Conservation (phyloP, 2,888 invertebrate genomes). For the Tethea ocularis region DNA sequence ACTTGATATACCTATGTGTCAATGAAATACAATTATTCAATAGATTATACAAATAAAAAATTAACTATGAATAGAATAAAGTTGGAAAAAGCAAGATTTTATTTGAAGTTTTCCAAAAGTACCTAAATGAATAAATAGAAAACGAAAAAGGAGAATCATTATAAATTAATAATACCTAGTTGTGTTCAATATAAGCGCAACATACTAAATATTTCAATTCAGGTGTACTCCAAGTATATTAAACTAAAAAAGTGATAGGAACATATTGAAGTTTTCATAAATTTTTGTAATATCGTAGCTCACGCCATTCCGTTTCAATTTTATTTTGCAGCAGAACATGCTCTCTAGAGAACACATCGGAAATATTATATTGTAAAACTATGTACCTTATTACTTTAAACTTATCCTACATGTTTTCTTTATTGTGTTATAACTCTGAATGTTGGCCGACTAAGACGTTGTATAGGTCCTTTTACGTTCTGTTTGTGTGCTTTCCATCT, state of each 20-base stretch:
- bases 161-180: too few relatives aligned
- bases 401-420: background rate
- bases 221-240: slow-evolving; percentile 1
- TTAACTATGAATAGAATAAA: too few relatives aligned
- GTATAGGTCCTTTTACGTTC: too few relatives aligned
- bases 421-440: background rate
- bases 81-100: too few relatives aligned
- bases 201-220: background rate
- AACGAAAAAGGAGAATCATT: background rate
- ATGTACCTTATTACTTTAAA: slow-evolving; percentile 14
- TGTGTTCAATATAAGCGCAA: background rate
- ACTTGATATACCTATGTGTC: too few relatives aligned
- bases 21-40: too few relatives aligned
- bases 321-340: slow-evolving; percentile 35
- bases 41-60: too few relatives aligned
- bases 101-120: background rate
- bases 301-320: slow-evolving; percentile 34
- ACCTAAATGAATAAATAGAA: background rate
- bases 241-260: slow-evolving; percentile 24
- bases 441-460: too few relatives aligned
- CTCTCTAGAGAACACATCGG: slow-evolving; percentile 27
- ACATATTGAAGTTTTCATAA: slow-evolving; percentile 46
- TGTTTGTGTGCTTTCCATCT: too few relatives aligned
- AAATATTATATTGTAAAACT: slow-evolving; percentile 44
- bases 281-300: slow-evolving; percentile 43